Evolutionary conservation across 2,888 invertebrate species (phyloP).

Genomic region (Periphyllus acericola): DNA sequence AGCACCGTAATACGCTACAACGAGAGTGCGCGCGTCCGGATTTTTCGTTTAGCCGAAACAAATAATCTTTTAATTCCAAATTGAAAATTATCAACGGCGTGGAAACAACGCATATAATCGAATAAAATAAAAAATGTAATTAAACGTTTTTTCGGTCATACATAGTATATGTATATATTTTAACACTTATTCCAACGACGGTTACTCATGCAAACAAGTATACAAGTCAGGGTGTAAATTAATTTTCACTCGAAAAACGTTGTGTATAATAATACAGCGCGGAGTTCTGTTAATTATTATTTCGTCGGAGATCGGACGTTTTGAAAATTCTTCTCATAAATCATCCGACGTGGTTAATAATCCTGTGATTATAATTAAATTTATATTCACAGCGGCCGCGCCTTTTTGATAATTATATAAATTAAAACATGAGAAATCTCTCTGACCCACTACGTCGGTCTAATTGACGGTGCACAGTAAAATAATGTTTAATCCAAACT

Average conservation of each 20-base stretch:
- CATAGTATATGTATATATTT: too few species aligned
- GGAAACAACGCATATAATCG: too few species aligned
- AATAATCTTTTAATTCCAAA: constrained; percentile 10
- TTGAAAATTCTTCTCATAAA: constrained; percentile 6
- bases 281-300: not conserved
- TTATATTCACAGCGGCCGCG: too few species aligned
- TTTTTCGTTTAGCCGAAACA: not conserved
- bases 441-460: too few species aligned
- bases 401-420: too few species aligned
- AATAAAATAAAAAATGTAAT: too few species aligned
- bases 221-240: not conserved
- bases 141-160: too few species aligned
- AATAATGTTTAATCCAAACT: too few species aligned
- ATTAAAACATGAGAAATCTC: too few species aligned
- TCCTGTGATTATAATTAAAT: not conserved
- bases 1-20: too few species aligned
- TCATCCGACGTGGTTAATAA: not conserved
- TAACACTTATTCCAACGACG: not conserved
- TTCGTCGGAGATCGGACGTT: not conserved
- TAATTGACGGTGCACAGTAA: too few species aligned
- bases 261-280: not conserved
- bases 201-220: constrained; percentile 12
- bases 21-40: not conserved
- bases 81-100: not conserved
- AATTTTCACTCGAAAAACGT: constrained; percentile 1